Evolutionary conservation across 1,140 invertebrate species (phyloP).

Genomic region (Platorchestia sp.): DNA sequence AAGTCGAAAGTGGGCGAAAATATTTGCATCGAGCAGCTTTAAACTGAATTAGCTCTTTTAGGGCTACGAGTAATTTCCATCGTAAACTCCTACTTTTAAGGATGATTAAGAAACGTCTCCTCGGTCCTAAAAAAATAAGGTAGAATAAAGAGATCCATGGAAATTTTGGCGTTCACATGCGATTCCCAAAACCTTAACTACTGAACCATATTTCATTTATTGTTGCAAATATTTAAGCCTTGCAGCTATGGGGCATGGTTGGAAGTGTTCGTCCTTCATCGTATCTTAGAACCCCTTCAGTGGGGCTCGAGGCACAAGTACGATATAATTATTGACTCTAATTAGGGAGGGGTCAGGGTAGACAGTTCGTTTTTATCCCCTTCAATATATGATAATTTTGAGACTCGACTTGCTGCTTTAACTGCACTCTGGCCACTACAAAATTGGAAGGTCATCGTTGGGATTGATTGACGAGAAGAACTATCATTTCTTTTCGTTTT

Average conservation of each 20-base stretch:
- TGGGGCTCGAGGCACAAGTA: not conserved
- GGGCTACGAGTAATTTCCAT: not conserved
- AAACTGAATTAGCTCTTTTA: not conserved
- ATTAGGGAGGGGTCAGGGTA: too few species aligned
- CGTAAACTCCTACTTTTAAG: not conserved
- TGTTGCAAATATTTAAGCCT: not conserved
- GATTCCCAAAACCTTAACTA: not conserved
- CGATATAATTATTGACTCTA: not conserved
- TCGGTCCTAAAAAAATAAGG: not conserved
- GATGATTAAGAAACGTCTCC: not conserved
- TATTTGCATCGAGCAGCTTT: not conserved
- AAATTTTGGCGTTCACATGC: not conserved
- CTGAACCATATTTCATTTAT: not conserved
- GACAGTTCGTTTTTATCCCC: not conserved
- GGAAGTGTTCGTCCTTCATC: not conserved
- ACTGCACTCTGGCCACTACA: too few species aligned
- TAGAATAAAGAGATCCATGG: not conserved
- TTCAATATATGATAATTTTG: too few species aligned
- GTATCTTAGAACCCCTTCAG: not conserved
- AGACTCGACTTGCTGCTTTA: too few species aligned
- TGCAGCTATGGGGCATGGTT: not conserved
- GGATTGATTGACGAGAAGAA: too few species aligned
- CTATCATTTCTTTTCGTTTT: too few species aligned
- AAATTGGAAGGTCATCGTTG: too few species aligned
- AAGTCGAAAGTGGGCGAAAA: not conserved